A percentile compares a stretch with the other conserved stretches of the same genome.
Evolutionary conservation across 2,113 vertebrate genomes (phyloP).

Genomic region (Oncorhynchus gorbuscha): DNA sequence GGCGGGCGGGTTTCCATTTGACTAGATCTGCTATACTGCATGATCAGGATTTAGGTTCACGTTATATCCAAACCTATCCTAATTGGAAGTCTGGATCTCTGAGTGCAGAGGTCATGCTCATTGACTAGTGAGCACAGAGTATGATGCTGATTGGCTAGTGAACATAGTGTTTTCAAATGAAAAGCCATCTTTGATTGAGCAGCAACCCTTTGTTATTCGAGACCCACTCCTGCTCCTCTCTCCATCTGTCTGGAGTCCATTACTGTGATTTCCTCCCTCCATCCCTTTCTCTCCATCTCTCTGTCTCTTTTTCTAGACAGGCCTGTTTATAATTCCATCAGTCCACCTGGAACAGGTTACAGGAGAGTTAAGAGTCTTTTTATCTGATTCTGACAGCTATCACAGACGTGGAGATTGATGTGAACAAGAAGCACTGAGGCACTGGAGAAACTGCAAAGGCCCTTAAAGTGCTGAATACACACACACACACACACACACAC

Average conservation of each 20-base stretch:
- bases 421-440: slow-evolving; percentile 47
- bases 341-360: slow-evolving; percentile 66
- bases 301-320: slow-evolving; percentile 55
- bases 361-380: slow-evolving; percentile 57
- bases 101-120: not conserved
- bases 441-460: slow-evolving; percentile 30
- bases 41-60: too few relatives aligned
- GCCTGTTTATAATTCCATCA: slow-evolving; percentile 66
- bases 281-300: slow-evolving; percentile 30
- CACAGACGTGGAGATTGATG: slow-evolving; percentile 49
- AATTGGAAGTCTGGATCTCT: not conserved
- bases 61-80: too few relatives aligned
- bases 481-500: too few relatives aligned
- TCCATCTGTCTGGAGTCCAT: slow-evolving; percentile 6
- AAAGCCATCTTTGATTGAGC: not conserved
- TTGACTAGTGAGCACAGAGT: not conserved
- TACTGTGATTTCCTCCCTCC: not conserved
- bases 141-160: not conserved
- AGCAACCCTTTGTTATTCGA: not conserved
- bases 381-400: slow-evolving; percentile 58
- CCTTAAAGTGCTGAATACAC: slow-evolving; percentile 35
- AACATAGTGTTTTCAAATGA: not conserved
- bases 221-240: not conserved
- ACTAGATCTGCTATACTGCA: too few relatives aligned
- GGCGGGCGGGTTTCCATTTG: too few relatives aligned